Base-by-base conservation (phyloP, 92 coral and sea anemone species). In the Epizoanthus illoricatus region DNA sequence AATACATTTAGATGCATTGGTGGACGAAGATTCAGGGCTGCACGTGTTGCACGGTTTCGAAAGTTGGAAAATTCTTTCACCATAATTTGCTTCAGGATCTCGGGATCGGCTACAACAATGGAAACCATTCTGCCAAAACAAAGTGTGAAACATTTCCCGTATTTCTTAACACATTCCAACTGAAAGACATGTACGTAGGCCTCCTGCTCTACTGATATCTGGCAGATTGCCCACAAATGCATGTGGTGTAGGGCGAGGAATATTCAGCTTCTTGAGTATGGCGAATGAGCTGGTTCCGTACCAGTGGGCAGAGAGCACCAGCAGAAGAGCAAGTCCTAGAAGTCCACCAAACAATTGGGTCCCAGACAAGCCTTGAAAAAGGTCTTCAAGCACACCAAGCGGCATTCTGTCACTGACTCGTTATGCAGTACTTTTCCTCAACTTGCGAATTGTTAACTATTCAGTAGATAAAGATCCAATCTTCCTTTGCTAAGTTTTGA, bases 41-140 rank as follows among this genome's bases (percentile, higher is more conserved):
- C 40, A 8, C 11, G 4, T 47, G 8, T 3, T 49, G 41, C 3
- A 11, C 81, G 81, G 65, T 76, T 76, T 24, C 56, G 17, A 60
- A 76, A 76, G 16, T 76, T 60, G 61, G 21, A 60, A 20, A 76
- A 76, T 39, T 76, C 69, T 39, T 75, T 75, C 24, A 75, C 81
- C 81, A 59, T 75, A 75, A 75, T 59, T 60, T 60, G 56, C 9
- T 75, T 75, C 41, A 75, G 40, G 33, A 59, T 75, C 21, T 75
- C 69, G 7, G 81, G 69, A 58, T 75, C 81, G 8, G 81, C 81
- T 15, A 75, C 63, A 43, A 17, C 43, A 18, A 75, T 59, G 4
- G 54, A 23, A 39, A 75, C 81, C n/a, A 7, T 55, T 60, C 69
- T 60, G 5, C 81, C 81, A 11, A 33, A 61, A 23, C 81, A 76